Conservation (phyloP, 2,888 invertebrate species). For the Lypha dubia region DNA sequence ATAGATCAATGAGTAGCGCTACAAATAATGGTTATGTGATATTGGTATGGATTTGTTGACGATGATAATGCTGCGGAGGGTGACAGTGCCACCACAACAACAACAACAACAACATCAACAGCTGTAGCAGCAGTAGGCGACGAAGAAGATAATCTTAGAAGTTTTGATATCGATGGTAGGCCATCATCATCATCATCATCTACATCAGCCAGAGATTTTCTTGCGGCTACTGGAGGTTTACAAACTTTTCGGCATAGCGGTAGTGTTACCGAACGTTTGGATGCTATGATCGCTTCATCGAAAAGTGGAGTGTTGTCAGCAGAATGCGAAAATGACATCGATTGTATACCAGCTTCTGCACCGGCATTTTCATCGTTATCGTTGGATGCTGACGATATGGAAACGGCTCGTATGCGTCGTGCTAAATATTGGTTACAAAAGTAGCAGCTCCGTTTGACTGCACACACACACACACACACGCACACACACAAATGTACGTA, state of each 20-base stretch:
- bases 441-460: slow-evolving; percentile 48
- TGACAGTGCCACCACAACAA: slow-evolving; percentile 10
- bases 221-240: slow-evolving; percentile 40
- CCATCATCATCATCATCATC: slow-evolving; percentile 50
- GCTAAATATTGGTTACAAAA: slow-evolving; percentile 70
- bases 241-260: slow-evolving; percentile 66
- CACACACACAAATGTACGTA: not conserved
- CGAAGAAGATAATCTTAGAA: slow-evolving; percentile 11
- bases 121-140: not conserved
- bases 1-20: slow-evolving; percentile 84
- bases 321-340: slow-evolving; percentile 19
- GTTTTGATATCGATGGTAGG: slow-evolving; percentile 42
- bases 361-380: slow-evolving; percentile 71
- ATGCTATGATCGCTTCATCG: slow-evolving; percentile 44
- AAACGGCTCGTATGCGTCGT: slow-evolving; percentile 68
- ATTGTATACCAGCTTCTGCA: slow-evolving; percentile 66
- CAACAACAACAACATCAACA: slow-evolving; percentile 3
- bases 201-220: slow-evolving; percentile 50
- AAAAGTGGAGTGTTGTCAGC: not conserved
- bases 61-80: slow-evolving; percentile 72
- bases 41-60: slow-evolving; percentile 83
- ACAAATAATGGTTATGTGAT: slow-evolving; percentile 84
- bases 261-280: slow-evolving; percentile 67
- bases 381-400: slow-evolving; percentile 68
- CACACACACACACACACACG: not conserved